phyloP scores from a whole-genome alignment of 2,797 vertebrate genomes.

The Oryzias sinensis region DNA sequence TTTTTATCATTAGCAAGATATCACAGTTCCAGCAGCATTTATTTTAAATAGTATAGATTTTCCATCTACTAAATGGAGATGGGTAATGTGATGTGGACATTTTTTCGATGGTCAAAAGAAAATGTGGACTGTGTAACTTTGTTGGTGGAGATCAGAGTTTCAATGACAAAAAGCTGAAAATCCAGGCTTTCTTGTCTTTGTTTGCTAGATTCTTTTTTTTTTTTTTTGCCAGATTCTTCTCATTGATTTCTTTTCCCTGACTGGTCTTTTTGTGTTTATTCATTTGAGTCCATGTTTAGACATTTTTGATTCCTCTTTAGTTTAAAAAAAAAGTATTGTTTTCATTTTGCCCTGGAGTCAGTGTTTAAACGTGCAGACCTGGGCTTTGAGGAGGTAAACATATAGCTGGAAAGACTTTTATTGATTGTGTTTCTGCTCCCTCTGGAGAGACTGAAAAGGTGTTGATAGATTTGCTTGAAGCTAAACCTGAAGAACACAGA shows the following conservation, averaged over 20 bases:
- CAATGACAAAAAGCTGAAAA: not conserved
- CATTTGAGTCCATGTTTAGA: not conserved
- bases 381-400: constrained; percentile 3
- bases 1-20: not conserved
- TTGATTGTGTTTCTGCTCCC: constrained; percentile 5
- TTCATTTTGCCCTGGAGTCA: too few species aligned
- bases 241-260: too few species aligned
- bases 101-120: not conserved
- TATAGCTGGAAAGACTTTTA: constrained; percentile 3
- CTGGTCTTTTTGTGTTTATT: too few species aligned
- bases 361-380: constrained; percentile 1
- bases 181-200: not conserved
- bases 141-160: not conserved
- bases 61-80: not conserved
- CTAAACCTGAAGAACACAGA: not conserved
- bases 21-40: not conserved
- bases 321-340: too few species aligned
- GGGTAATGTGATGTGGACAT: not conserved
- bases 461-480: constrained; percentile 14
- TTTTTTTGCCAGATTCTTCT: too few species aligned
- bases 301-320: not conserved
- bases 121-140: not conserved
- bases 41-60: not conserved
- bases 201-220: not conserved
- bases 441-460: not conserved